A percentile compares a stretch with the other conserved stretches of the same genome.
phyloP scores from a whole-genome alignment of 2,888 invertebrate genomes.

The Operophtera brumata region DNA sequence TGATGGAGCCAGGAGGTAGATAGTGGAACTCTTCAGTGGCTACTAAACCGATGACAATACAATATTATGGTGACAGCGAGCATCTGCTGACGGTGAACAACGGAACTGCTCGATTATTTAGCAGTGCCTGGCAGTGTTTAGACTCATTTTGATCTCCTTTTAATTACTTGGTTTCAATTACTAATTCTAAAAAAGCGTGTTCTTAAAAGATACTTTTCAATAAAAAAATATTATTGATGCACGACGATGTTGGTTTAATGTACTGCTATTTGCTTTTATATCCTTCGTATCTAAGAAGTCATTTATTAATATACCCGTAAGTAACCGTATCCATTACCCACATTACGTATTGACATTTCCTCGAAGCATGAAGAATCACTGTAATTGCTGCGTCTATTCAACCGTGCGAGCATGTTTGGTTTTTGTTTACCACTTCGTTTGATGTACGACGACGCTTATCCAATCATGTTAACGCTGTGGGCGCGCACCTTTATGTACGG shows the following conservation, averaged over 20 bases:
- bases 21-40: too few species aligned
- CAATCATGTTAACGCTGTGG: constrained; percentile 71
- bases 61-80: too few species aligned
- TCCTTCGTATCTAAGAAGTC: constrained; percentile 2
- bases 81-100: too few species aligned
- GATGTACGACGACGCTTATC: constrained; percentile 72
- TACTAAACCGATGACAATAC: too few species aligned
- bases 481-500: constrained; percentile 10
- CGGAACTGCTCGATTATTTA: too few species aligned
- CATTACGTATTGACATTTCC: constrained; percentile 28
- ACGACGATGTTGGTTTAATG: background rate
- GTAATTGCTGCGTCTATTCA: constrained; percentile 61
- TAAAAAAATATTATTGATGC: too few species aligned
- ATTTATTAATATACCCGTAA: background rate
- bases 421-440: constrained; percentile 67
- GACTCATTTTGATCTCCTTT: too few species aligned
- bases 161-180: too few species aligned
- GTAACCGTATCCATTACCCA: constrained; percentile 21
- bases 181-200: too few species aligned
- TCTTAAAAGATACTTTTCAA: too few species aligned
- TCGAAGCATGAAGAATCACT: constrained; percentile 44
- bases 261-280: background rate
- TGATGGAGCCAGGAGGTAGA: too few species aligned
- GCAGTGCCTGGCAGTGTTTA: too few species aligned
- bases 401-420: constrained; percentile 41